These are phyloP conservation scores for Megamerina dolium DNA, from an alignment of 2,888 invertebrate genomes.

Conservation along the genomic window DNA sequence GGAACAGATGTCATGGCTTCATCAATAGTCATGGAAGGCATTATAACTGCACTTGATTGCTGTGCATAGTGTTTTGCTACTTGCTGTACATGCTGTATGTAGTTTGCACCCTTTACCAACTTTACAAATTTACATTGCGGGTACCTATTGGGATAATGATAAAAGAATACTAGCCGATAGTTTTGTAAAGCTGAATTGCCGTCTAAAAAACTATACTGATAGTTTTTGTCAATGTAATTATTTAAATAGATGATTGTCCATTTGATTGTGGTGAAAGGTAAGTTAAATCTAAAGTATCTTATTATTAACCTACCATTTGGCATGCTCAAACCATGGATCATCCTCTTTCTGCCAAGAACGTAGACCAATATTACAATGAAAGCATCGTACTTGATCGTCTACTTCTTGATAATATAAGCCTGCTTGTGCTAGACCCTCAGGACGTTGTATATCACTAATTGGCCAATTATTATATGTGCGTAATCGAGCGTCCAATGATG, in stretches of 20 bases:
- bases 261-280: too few species aligned
- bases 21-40: conserved; percentile 35
- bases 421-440: conserved; percentile 71
- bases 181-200: too few species aligned
- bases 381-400: conserved; percentile 75
- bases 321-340: conserved; percentile 91
- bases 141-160: conserved; percentile 50
- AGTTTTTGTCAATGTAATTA: too few species aligned
- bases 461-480: conserved; percentile 75
- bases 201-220: too few species aligned
- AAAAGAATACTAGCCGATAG: too few species aligned
- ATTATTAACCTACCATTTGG: conserved; percentile 62
- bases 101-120: conserved; percentile 74
- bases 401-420: conserved; percentile 80
- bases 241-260: too few species aligned
- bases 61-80: conserved; percentile 18
- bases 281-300: too few species aligned
- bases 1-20: conserved; percentile 49
- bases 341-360: conserved; percentile 86
- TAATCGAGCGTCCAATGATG: conserved; percentile 64
- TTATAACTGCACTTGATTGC: conserved; percentile 11
- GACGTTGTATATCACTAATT: conserved; percentile 64
- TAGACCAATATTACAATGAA: conserved; percentile 90
- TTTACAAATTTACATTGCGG: conserved; percentile 79
- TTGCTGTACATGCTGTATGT: conserved; percentile 55